These are phyloP conservation scores for Malacosoma neustria DNA, from an alignment of 2,888 invertebrate species.

Conservation along the genomic window DNA sequence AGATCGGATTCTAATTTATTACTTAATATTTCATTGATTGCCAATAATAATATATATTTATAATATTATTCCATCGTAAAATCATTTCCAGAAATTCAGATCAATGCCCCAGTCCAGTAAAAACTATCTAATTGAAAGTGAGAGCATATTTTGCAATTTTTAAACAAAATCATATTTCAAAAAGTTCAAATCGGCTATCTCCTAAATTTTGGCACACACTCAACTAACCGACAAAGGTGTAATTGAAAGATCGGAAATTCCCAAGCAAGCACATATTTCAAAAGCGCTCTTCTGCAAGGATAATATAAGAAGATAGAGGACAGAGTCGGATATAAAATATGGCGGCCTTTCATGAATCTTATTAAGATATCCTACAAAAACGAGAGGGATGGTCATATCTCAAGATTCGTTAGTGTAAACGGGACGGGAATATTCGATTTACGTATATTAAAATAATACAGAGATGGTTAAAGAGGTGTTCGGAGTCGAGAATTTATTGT, in stretches of 20 bases:
- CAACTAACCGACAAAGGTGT: conserved; percentile 56
- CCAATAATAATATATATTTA: too few species aligned
- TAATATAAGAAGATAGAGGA: conserved; percentile 76
- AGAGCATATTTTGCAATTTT: too few species aligned
- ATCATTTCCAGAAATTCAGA: too few species aligned
- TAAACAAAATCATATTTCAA: too few species aligned
- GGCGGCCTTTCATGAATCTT: conserved; percentile 89
- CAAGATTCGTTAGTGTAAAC: conserved; percentile 16
- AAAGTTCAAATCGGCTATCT: conserved; percentile 15
- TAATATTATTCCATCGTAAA: too few species aligned
- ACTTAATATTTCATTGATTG: too few species aligned
- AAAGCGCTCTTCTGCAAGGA: conserved; percentile 59
- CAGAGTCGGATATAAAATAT: conserved; percentile 84
- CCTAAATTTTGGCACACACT: conserved; percentile 37
- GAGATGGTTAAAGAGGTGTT: conserved; percentile 67
- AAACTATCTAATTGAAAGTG: too few species aligned
- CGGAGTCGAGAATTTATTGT: conserved; percentile 58
- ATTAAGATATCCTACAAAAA: conserved; percentile 84
- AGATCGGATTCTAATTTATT: too few species aligned
- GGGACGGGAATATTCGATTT: conserved; percentile 44
- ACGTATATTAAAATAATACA: conserved; percentile 73
- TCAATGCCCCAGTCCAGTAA: too few species aligned
- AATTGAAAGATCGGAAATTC: conserved; percentile 74
- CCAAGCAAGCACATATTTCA: conserved; percentile 72
- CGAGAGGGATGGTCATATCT: conserved; percentile 42